A percentile compares a stretch with the other conserved stretches of the same genome.
phyloP scores from a whole-genome alignment of 2,888 invertebrate genomes.

The Trichogramma evanescens region DNA sequence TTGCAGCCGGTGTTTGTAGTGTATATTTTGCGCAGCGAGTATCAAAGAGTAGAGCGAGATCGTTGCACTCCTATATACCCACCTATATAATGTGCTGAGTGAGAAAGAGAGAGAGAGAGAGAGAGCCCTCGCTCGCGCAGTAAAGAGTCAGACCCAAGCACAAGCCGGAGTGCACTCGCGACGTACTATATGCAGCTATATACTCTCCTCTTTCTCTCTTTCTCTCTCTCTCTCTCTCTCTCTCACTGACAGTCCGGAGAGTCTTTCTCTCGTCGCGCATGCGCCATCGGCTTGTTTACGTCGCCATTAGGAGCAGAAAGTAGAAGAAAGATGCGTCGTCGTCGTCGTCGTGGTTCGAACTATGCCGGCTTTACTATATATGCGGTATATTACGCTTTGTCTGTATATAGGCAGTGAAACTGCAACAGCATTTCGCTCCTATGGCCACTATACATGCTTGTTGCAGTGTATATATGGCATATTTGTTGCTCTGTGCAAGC shows the following conservation, averaged over 20 bases:
- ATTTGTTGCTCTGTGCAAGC: background rate
- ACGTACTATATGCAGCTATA: too few species aligned
- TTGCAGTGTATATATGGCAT: background rate
- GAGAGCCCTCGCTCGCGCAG: background rate
- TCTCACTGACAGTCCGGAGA: too few species aligned
- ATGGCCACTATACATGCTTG: background rate
- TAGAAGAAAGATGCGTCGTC: background rate
- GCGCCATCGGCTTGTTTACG: slow-evolving; percentile 42
- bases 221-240: too few species aligned
- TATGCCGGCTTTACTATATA: background rate
- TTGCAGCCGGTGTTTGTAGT: too few species aligned
- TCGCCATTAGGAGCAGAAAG: slow-evolving; percentile 31
- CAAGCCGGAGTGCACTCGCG: too few species aligned
- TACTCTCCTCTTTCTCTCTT: too few species aligned
- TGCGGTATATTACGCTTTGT: background rate
- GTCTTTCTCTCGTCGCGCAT: slow-evolving; percentile 27
- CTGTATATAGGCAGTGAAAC: background rate
- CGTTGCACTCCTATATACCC: too few species aligned
- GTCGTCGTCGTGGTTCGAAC: background rate
- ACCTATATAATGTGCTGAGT: background rate
- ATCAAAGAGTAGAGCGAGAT: too few species aligned
- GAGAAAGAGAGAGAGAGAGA: background rate
- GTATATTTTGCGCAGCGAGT: too few species aligned
- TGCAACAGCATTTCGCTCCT: background rate
- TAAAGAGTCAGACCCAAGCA: too few species aligned